Base-by-base conservation (phyloP, 2,888 invertebrate species). In the Syritta pipiens region DNA sequence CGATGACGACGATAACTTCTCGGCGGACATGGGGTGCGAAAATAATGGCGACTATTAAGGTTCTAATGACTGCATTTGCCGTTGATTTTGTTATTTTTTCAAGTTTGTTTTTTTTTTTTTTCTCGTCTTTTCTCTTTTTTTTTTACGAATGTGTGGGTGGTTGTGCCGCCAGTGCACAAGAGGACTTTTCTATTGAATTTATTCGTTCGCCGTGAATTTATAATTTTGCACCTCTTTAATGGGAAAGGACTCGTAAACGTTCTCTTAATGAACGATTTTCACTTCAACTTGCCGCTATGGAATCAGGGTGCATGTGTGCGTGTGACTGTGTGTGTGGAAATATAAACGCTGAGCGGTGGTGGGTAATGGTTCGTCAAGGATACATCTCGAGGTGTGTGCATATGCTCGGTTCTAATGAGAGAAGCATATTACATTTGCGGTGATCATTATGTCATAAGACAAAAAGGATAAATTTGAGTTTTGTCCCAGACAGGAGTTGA, bases 11-110 rank as follows among this genome's bases (percentile, higher is more conserved):
- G 10, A 60, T 35, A 60, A 40, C 20, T 42, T 35, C 46, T 17
- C 19, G 7, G 22, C 49, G 76, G 76, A 75, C 76, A 59, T 68
- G 59, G 42, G 40, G 55, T 62, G 67, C 20, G 53, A 67, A 75
- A 81, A 82, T 81, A 82, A 83, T 83, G 82, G 82, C 72, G 79
- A 81, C 82, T 82, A 81, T 82, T 82, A 83, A 81, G 74, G 46
- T 77, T 83, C 79, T 82, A 82, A 82, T 82, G 83, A 82, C 82
- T 82, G 82, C 75, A 81, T 82, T 82, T 77, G 77, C 63, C 79
- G 57, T 62, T 82, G 74, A 82, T 82, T 82, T 81, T 77, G 72
- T 46, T 71, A 49, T 71, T 75, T 79, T 57, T 63, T 30, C 7
- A n/a, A n/a, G n/a, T 32, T 28, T 55, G 32, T 19, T 48, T 24